Evolutionary conservation across 2,113 vertebrate species (phyloP).

Genomic region (Scartelaos histophorus): DNA sequence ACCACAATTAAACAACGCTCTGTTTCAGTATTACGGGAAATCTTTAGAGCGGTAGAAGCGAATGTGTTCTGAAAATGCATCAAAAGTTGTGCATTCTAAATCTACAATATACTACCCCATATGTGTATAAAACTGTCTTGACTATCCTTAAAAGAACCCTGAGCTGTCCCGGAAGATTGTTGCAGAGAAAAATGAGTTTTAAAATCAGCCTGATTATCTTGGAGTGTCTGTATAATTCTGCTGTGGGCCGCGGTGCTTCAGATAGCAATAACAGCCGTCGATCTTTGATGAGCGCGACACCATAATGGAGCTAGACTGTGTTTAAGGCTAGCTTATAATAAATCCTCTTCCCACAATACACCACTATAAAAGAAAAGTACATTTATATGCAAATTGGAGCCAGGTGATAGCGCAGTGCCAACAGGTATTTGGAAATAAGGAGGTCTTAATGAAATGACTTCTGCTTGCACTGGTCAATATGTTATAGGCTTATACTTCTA

Average conservation of each 20-base stretch:
- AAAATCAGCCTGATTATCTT: conserved; percentile 12
- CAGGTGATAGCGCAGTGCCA: conserved; percentile 40
- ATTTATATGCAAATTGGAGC: conserved; percentile 63
- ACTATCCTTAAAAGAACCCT: not conserved
- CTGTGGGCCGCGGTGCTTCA: conserved; percentile 28
- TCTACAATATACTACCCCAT: not conserved
- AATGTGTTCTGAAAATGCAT: not conserved
- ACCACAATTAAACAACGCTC: no score
- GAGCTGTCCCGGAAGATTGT: not conserved
- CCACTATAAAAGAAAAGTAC: conserved; percentile 48
- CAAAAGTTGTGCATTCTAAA: not conserved
- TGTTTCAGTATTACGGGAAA: no score
- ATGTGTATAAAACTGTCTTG: not conserved
- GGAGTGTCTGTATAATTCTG: conserved; percentile 23
- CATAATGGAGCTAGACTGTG: conserved; percentile 44
- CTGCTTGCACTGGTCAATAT: conserved; percentile 34
- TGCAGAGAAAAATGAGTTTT: conserved; percentile 4
- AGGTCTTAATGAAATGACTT: conserved; percentile 60
- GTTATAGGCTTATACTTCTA: conserved; percentile 28
- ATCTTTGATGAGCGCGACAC: conserved; percentile 48
- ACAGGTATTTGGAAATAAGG: conserved; percentile 58
- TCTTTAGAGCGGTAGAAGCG: not conserved
- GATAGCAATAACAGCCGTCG: conserved; percentile 37
- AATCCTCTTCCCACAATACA: conserved; percentile 51
- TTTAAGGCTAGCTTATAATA: conserved; percentile 52